These are phyloP conservation scores for Dryobotodes eremita DNA, from an alignment of 2,888 invertebrate species.

Conservation along the genomic window DNA sequence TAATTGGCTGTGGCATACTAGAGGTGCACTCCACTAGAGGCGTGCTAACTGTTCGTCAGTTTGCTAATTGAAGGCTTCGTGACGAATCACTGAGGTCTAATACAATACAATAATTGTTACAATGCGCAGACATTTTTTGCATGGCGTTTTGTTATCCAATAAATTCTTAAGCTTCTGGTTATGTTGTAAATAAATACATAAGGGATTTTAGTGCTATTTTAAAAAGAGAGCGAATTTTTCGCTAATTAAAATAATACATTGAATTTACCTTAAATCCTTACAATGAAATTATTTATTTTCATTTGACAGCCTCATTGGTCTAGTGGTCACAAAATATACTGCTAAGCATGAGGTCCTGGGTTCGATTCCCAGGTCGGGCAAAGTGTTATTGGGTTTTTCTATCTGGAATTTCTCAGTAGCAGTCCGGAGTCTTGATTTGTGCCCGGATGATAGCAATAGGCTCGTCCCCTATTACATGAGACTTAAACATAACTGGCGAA, in stretches of 20 bases:
- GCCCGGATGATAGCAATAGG: background rate
- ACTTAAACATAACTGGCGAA: background rate
- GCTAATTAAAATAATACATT: background rate
- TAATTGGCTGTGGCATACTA: conserved; percentile 65
- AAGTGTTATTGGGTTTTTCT: background rate
- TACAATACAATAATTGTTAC: conserved; percentile 28
- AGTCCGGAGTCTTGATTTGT: background rate
- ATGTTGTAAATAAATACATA: background rate
- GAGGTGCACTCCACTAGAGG: conserved; percentile 53
- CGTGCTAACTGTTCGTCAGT: conserved; percentile 49
- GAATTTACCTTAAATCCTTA: too few species aligned
- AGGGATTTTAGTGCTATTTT: background rate
- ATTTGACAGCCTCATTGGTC: background rate
- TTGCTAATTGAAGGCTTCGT: conserved; percentile 64
- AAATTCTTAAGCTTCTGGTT: background rate
- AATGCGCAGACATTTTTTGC: background rate
- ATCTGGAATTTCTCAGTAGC: background rate
- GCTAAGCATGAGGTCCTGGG: background rate
- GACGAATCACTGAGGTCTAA: conserved; percentile 40
- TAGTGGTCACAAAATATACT: background rate
- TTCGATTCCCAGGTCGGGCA: background rate
- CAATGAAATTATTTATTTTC: too few species aligned
- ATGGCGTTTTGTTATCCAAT: background rate
- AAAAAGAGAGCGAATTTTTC: background rate
- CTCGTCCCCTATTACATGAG: background rate